Evolutionary conservation across 2,888 invertebrate species (phyloP), one percentile per base, ranked within the genome.

Genomic region (Trichogramma dendrolimi): DNA sequence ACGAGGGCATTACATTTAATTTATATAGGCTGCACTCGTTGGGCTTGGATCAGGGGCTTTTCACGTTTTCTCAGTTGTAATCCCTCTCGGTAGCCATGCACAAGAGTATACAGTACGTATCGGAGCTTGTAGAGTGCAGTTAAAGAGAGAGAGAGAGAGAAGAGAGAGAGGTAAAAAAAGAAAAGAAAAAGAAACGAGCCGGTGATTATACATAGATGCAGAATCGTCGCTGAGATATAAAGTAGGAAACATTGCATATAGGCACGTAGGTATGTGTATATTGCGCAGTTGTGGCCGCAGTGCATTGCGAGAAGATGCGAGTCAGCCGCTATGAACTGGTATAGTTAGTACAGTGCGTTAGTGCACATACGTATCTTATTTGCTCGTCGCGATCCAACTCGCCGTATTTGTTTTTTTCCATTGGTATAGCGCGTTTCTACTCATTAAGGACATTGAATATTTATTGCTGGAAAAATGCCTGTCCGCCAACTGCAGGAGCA

Each of bases 1-100:
- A 74, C 73, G 71, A 74, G 73, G 71, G 69, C 69, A 71, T 73
- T 73, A 72, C 70, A 70, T 69, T 73, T 74, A 73, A 66, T 74
- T 74, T 74, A 73, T 74, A 72, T 70, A 65, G 62, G 68, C 65
- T 63, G 62, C 65, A 65, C 49, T 49, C 55, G 67, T 62, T 63
- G 44, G 14, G 5, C 55, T 71, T 67, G 66, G 27, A 27, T 27
- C 27, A 27, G 27, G 27, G 60, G 67, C 50, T 72, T 71, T 70
- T 69, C 69, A 71, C 70, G 67, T 70, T 71, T 70, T 67, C 68
- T 64, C 27, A 27, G 67, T 64, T 69, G 69, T 69, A 68, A 69
- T 69, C 69, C 66, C 67, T 61, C 54, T 46, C 41, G 54, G 41
- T 6, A 2, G 7, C 6, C 48, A n/a, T 64, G 66, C 63, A 59